Evolutionary conservation across 35 echinoderm and acorn worm species (phyloP), one percentile per base, ranked within the genome.

Genomic region (Strongylocentrotus purpuratus): DNA sequence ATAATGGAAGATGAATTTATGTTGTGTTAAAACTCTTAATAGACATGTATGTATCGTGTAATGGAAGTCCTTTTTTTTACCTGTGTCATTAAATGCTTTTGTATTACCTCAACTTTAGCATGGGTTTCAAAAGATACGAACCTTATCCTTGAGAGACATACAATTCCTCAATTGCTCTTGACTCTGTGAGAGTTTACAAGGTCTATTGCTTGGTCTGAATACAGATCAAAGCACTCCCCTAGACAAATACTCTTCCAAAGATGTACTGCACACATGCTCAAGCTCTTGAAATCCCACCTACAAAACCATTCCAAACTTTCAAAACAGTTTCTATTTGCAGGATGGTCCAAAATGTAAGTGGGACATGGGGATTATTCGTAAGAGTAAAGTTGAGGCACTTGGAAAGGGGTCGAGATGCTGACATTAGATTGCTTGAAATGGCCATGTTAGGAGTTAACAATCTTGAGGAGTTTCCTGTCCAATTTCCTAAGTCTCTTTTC

Each of bases 311-410:
- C 87, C 87, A 46, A 89, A 45, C 87, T 45, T 33, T 46, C 18
- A 89, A 89, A 35, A 20, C 20, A 89, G 87, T 89, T 89, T 11
- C 87, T 89, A 14, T 89, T 89, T 89, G 87, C 65, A 78, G 20
- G 65, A 78, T 78, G 65, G 20, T 78, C n/a, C 5, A n/a, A 4
- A 78, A 78, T 78, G 65, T 28, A 22, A 78, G 65, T 22, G 0
- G 8, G 65, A 78, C 65, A 25, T 78, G 65, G 65, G n/a, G 22
- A 78, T 78, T n/a, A 18, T 78, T 78, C n/a, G 65, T 25, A n/a
- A n/a, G 65, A 7, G 20, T 28, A 78, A 7, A n/a, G 7, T 22
- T 28, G 65, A 78, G 65, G 22, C 28, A 28, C 22, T n/a, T n/a
- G 7, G 65, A 78, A 55, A 18, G 25, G 65, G 20, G 0, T 22